Base-by-base conservation (phyloP, 64 coral and sea anemone genomes). In the Porites australiensis region DNA sequence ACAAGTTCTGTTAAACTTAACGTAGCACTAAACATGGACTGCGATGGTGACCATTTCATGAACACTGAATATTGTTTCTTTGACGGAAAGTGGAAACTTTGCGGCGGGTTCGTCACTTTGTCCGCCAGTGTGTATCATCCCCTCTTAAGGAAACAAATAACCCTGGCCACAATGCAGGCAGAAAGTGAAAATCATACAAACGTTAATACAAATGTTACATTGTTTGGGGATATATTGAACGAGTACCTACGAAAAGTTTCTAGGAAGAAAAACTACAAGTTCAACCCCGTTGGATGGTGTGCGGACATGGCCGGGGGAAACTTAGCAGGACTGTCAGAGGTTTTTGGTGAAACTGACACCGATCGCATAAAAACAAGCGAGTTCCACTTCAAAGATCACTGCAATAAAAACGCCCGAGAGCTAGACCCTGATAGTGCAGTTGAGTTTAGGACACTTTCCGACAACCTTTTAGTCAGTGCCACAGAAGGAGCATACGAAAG, bases 21-120 rank as follows among this genome's bases (percentile, higher is more conserved):
- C 2, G 59, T 81, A 58, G 77, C 77, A 0, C 27, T 58, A 52
- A 81, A 81, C 27, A 81, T 81, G 77, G 77, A 81, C 54, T 23
- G 58, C 23, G 50, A 81, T 59, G 50, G 77, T 11, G 49, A 81
- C 53, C 79, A 87, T 54, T 87, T 54, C 49, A 47, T 87, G 13
- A 73, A 13, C 2, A 13, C 66, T 2, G 67, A 87, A 54, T 72
- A 50, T 44, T 87, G 83, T 87, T 87, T 62, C 13, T 89, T 89
- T 77, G 87, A 89, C 37, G 87, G 87, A 11, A 79, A 79, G 60
- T 55, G 23, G 21, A 89, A 89, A 64, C 44, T 74, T 11, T 89
- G 87, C 52, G 13, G 74, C 0, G 69, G 87, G 1, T 88, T 88
- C 47, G 13, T 77, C 23, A 88, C 87, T 19, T 22, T 88, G 13